These are phyloP conservation scores for Cotesia vestalis DNA, from an alignment of 1,140 invertebrate species.

Conservation along the genomic window DNA sequence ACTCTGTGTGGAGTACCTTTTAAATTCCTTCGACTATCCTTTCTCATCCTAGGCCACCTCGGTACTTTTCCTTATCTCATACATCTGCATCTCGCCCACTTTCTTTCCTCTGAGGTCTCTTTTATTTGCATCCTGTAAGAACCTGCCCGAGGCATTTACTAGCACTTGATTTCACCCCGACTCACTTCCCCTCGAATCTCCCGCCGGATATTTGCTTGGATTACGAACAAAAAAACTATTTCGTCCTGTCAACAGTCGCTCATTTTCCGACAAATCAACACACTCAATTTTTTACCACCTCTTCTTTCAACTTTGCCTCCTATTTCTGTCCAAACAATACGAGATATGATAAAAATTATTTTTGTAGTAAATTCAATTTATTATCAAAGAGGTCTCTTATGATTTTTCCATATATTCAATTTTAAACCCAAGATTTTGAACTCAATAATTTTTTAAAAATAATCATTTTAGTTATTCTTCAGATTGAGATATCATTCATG, in stretches of 20 bases:
- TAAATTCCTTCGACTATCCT: conserved; percentile 27
- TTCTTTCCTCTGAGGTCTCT: not conserved
- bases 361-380: too few species aligned
- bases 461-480: not conserved
- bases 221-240: conserved; percentile 49
- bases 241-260: conserved; percentile 22
- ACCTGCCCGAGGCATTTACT: conserved; percentile 53
- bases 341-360: too few species aligned
- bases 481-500: not conserved
- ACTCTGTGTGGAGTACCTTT: conserved; percentile 30
- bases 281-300: too few species aligned
- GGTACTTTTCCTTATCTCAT: conserved; percentile 11
- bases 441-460: too few species aligned
- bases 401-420: too few species aligned
- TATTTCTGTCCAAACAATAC: too few species aligned
- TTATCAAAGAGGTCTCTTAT: too few species aligned
- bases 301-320: too few species aligned
- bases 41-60: conserved; percentile 20
- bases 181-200: conserved; percentile 47
- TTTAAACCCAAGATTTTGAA: too few species aligned
- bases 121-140: conserved; percentile 36
- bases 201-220: conserved; percentile 57
- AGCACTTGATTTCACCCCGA: conserved; percentile 59
- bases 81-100: conserved; percentile 24
- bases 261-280: too few species aligned